phyloP scores from a whole-genome alignment of 1,140 invertebrate species.

The Zaprionus nigranus region DNA sequence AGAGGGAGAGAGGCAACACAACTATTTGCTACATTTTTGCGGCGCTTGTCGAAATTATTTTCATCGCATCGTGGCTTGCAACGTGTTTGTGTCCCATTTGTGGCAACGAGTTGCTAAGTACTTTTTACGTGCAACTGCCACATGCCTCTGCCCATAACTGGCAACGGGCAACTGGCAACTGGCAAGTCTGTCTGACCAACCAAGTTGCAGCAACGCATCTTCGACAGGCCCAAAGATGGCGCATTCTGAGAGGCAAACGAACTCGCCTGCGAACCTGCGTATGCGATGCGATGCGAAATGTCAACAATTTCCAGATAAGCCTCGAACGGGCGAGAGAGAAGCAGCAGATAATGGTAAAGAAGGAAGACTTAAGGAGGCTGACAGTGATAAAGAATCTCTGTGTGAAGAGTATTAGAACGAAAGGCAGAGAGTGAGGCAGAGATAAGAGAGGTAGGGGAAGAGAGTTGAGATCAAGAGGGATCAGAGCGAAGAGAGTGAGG shows the following conservation, averaged over 20 bases:
- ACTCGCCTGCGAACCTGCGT: background rate
- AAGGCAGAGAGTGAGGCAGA: background rate
- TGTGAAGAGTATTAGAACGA: background rate
- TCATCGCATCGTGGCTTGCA: slow-evolving; percentile 42
- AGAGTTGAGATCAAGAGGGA: too few relatives aligned
- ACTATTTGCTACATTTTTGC: slow-evolving; percentile 51
- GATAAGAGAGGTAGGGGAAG: background rate
- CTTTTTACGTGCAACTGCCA: slow-evolving; percentile 33
- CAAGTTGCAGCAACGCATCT: slow-evolving; percentile 4
- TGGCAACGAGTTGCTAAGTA: slow-evolving; percentile 45
- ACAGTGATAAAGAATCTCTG: background rate
- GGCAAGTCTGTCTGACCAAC: slow-evolving; percentile 17
- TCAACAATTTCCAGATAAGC: slow-evolving; percentile 7
- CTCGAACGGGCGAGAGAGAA: background rate
- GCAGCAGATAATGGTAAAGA: slow-evolving; percentile 1
- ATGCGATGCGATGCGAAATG: slow-evolving; percentile 1
- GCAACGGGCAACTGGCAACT: slow-evolving; percentile 30
- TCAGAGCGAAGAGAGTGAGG: too few relatives aligned
- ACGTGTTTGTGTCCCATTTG: slow-evolving; percentile 72
- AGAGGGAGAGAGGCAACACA: slow-evolving; percentile 19
- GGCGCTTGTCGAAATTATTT: slow-evolving; percentile 43
- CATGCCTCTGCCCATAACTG: slow-evolving; percentile 36
- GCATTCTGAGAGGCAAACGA: background rate
- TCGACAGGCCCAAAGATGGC: slow-evolving; percentile 6
- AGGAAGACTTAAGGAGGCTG: background rate